Base-by-base conservation (phyloP, 2,888 invertebrate genomes). In the Phrixothrix hirtus region DNA sequence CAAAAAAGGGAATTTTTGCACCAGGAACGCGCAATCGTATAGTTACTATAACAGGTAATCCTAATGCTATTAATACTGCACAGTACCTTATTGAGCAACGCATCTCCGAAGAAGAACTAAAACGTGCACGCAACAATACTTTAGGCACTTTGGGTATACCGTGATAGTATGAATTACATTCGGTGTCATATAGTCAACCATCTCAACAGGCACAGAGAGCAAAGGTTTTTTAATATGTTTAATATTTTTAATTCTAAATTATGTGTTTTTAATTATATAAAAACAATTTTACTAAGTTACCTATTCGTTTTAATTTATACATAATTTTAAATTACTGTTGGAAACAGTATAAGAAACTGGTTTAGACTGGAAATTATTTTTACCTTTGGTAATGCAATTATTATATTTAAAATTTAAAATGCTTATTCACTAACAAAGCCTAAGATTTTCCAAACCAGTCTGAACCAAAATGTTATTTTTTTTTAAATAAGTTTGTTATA, bases 1-100 rank as follows among this genome's bases (percentile, higher is more conserved):
- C 95, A 67, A 96, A 96, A 85, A 96, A 96, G 82, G 95, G 95
- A 77, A 92, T 92, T 73, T 96, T 93, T 83, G 92, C 94, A 71
- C 95, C 96, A 64, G 95, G 95, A 78, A 96, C 95, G 65, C 88
- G 95, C 77, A 95, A 96, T 83, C 89, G 96, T 75, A 92, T 95
- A 79, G 96, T 96, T 66, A 94, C 95, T 78, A 95, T 96, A 79
- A 88, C 90, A 71, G 96, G 96, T 78, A 85, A 87, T 72, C 85
- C 87, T 72, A 86, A 85, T 78, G 89, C 92, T 79, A 94, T 96
- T 79, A 83, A 84, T 77, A 89, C 88, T 78, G 96, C 96, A 77
- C 91, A 93, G 78, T 92, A 87, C 83, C 87, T 95, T 80, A 95
- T 96, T 81, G 93, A 95, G 81, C 94, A 95, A 82, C 91, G 93